Percentiles rank a stretch among this genome's conserved stretches.
Evolutionary conservation across 1,140 invertebrate genomes (phyloP).

Genomic region (Anthonomus grandis): DNA sequence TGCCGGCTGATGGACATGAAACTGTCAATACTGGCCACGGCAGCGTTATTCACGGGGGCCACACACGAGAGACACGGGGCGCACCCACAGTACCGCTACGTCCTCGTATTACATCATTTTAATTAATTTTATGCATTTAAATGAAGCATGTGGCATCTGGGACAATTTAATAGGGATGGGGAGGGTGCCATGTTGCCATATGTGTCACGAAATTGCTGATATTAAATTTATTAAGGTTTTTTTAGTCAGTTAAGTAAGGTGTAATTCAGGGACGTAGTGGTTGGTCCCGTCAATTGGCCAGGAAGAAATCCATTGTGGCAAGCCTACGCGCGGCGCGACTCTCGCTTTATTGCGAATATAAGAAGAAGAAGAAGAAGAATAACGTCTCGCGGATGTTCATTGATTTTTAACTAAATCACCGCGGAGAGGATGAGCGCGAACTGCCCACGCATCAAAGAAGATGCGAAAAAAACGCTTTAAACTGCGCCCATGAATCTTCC

Average conservation of each 20-base stretch:
- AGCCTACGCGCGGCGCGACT: slow-evolving; percentile 19
- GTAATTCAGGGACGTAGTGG: not conserved
- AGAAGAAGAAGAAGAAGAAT: slow-evolving; percentile 18
- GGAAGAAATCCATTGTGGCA: slow-evolving; percentile 22
- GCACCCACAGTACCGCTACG: slow-evolving; percentile 5
- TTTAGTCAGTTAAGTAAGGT: not conserved
- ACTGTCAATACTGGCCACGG: slow-evolving; percentile 10
- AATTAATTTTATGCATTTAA: too few relatives aligned
- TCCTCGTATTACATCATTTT: not conserved
- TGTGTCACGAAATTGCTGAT: too few relatives aligned
- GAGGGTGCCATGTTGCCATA: too few relatives aligned
- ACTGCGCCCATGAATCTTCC: slow-evolving; percentile 14
- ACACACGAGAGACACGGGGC: slow-evolving; percentile 17
- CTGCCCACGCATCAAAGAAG: slow-evolving; percentile 6
- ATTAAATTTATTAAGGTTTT: too few relatives aligned
- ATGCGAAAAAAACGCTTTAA: slow-evolving; percentile 10
- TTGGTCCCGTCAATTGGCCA: not conserved
- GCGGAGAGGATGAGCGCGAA: slow-evolving; percentile 19
- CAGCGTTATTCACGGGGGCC: slow-evolving; percentile 19
- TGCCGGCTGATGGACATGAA: slow-evolving; percentile 6
- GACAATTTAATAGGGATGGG: too few relatives aligned
- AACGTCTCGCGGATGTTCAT: slow-evolving; percentile 20
- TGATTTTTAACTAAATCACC: slow-evolving; percentile 23
- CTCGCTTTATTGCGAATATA: slow-evolving; percentile 24
- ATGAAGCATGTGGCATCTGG: too few relatives aligned